Evolutionary conservation across 1,140 invertebrate genomes (phyloP).

Genomic region (Ridgeia piscesae): DNA sequence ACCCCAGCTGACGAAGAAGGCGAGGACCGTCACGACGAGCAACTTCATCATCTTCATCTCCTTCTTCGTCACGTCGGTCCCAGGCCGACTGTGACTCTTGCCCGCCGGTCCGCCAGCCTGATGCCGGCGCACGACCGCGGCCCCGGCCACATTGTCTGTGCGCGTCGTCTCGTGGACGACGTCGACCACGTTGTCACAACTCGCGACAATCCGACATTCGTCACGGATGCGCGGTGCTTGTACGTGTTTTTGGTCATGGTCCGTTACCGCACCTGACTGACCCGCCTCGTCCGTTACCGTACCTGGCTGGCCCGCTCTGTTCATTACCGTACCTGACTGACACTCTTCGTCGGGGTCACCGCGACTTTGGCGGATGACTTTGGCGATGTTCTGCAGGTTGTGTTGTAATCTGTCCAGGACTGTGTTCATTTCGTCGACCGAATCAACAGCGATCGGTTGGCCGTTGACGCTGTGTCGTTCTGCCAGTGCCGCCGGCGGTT

Average conservation of each 20-base stretch:
- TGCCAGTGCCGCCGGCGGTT: not conserved
- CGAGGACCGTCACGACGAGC: conserved; percentile 24
- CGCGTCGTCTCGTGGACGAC: not conserved
- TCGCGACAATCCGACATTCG: not conserved
- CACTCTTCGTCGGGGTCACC: not conserved
- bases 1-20: conserved; percentile 35
- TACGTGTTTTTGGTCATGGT: not conserved
- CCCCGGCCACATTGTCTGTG: not conserved
- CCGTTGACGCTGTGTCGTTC: not conserved
- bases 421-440: not conserved
- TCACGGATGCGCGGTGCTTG: not conserved
- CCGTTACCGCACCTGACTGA: not conserved
- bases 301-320: too few species aligned
- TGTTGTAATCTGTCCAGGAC: not conserved
- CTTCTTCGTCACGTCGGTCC: not conserved
- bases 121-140: not conserved
- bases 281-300: too few species aligned
- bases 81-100: not conserved
- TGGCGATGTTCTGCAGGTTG: not conserved
- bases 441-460: not conserved
- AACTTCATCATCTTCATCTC: conserved; percentile 31
- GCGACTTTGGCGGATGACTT: not conserved
- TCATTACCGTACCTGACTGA: not conserved
- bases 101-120: conserved; percentile 3
- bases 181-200: not conserved